phyloP scores from a whole-genome alignment of 2,113 vertebrate species.

The Hipposideros armiger region DNA sequence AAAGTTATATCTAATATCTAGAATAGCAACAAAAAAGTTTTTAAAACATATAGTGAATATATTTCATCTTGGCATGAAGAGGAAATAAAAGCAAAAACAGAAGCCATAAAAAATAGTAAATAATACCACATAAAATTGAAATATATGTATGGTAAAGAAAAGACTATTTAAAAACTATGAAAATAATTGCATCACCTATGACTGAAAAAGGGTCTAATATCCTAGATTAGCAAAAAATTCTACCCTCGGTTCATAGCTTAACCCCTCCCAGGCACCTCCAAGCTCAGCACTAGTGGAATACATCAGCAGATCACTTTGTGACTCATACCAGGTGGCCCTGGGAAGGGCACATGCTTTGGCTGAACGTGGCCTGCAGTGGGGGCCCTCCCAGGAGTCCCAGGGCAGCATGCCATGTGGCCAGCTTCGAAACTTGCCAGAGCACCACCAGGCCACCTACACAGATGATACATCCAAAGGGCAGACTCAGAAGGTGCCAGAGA shows the following conservation, averaged over 20 bases:
- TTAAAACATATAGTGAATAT: background rate
- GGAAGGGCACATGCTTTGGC: no score
- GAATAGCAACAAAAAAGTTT: background rate
- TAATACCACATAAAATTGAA: background rate
- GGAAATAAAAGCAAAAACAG: background rate
- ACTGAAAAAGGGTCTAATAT: background rate
- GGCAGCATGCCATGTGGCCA: no score
- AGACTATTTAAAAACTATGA: background rate
- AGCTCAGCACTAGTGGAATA: no score
- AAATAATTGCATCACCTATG: background rate
- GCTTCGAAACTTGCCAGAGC: no score
- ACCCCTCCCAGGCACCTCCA: no score
- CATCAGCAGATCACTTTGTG: no score
- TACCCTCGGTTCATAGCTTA: background rate
- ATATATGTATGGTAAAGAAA: background rate
- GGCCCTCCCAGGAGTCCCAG: no score
- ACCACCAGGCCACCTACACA: no score
- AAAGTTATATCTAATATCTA: background rate
- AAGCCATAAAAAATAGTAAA: background rate
- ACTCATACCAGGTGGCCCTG: no score
- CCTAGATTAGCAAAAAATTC: background rate
- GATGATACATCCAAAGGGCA: no score
- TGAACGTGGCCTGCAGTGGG: no score
- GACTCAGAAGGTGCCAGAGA: no score
- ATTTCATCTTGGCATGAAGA: background rate